phyloP scores from a whole-genome alignment of 2,797 vertebrate species.

The Rhinophrynus dorsalis region DNA sequence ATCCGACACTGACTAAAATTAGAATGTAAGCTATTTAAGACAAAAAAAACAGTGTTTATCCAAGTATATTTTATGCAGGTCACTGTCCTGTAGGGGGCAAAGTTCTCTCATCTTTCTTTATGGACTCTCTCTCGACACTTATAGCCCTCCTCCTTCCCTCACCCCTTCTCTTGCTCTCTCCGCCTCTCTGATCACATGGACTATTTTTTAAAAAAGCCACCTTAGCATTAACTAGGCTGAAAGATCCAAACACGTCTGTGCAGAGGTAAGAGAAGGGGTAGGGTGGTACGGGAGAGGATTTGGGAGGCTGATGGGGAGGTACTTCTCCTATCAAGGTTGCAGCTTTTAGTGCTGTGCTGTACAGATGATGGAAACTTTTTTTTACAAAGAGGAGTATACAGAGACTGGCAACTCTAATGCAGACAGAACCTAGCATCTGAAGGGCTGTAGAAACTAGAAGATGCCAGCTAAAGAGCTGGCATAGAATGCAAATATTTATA shows the following conservation, averaged over 20 bases:
- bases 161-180: background rate
- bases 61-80: background rate
- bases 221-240: background rate
- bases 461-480: no score
- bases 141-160: background rate
- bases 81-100: background rate
- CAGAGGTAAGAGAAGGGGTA: background rate
- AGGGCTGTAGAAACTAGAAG: no score
- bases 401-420: no score
- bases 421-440: no score
- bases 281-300: background rate
- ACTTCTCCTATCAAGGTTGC: no score
- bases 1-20: no score
- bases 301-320: background rate
- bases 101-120: background rate
- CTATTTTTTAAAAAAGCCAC: background rate
- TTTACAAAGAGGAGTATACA: no score
- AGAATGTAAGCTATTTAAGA: no score
- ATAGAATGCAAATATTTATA: no score
- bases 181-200: conserved; percentile 1
- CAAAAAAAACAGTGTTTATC: background rate
- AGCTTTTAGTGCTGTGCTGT: no score
- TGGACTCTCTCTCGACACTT: background rate
- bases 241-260: background rate
- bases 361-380: no score